Evolutionary conservation across 2,113 vertebrate genomes (phyloP).

Genomic region (Meriones unguiculatus): DNA sequence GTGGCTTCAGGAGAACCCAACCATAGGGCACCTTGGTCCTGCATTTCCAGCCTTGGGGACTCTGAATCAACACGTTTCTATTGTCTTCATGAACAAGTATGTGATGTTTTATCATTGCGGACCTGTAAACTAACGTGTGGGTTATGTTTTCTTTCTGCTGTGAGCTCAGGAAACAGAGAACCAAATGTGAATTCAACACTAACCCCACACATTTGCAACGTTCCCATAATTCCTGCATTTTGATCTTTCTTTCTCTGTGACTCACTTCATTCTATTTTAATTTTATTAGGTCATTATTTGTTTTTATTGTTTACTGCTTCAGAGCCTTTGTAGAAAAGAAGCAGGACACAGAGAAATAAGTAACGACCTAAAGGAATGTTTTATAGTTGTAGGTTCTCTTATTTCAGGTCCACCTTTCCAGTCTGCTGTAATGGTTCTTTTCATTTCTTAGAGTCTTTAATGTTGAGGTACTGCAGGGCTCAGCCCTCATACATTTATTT

Average conservation of each 20-base stretch:
- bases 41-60: background rate
- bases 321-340: constrained; percentile 44
- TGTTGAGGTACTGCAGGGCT: background rate
- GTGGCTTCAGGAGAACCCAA: background rate
- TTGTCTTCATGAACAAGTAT: background rate
- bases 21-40: background rate
- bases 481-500: background rate
- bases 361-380: background rate
- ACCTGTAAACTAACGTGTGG: background rate
- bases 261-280: constrained; percentile 23
- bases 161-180: constrained; percentile 22
- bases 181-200: background rate
- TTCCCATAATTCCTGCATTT: background rate
- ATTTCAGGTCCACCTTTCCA: background rate
- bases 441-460: constrained; percentile 35
- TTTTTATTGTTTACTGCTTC: constrained; percentile 44
- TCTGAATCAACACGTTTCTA: constrained; percentile 13
- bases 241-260: constrained; percentile 31
- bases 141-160: background rate
- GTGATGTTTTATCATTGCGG: background rate
- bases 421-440: background rate
- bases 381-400: background rate
- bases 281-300: constrained; percentile 60
- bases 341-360: constrained; percentile 36
- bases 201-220: background rate